Evolutionary conservation across 2,888 invertebrate genomes (phyloP).

Genomic region (Ditula angustiorana): DNA sequence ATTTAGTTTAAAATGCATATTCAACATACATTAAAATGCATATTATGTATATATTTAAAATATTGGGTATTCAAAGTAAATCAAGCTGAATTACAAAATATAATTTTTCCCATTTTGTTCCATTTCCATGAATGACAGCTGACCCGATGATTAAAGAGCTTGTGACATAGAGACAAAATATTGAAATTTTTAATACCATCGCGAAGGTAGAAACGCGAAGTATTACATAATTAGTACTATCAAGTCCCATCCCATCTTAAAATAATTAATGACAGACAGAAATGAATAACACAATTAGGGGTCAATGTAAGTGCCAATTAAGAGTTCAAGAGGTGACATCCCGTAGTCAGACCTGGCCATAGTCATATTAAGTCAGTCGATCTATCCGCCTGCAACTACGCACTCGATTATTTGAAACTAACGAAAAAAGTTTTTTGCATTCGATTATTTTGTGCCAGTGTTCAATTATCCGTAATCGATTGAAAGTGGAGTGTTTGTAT

Average conservation of each 20-base stretch:
- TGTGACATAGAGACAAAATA: neutral
- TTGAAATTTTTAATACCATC: too few species aligned
- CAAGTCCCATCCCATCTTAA: conserved; percentile 19
- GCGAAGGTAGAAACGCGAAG: too few species aligned
- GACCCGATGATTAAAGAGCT: neutral
- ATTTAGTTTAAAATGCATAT: neutral
- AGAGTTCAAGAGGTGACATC: conserved; percentile 42
- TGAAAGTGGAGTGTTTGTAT: conserved; percentile 67
- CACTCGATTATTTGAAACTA: conserved; percentile 14
- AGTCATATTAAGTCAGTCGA: conserved; percentile 24
- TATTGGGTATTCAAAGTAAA: neutral
- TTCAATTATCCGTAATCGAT: conserved; percentile 7
- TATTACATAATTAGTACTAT: neutral
- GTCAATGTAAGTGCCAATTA: conserved; percentile 73
- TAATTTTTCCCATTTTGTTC: neutral
- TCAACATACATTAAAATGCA: neutral
- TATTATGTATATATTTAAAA: too few species aligned
- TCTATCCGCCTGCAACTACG: neutral
- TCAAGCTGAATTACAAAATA: neutral
- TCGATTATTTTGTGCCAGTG: conserved; percentile 23
- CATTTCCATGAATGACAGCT: neutral
- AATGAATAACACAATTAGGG: conserved; percentile 51
- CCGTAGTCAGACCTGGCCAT: conserved; percentile 24
- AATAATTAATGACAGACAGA: conserved; percentile 27
- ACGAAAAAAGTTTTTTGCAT: conserved; percentile 16